phyloP scores from a whole-genome alignment of 2,888 invertebrate genomes.

The Eilema caniola region DNA sequence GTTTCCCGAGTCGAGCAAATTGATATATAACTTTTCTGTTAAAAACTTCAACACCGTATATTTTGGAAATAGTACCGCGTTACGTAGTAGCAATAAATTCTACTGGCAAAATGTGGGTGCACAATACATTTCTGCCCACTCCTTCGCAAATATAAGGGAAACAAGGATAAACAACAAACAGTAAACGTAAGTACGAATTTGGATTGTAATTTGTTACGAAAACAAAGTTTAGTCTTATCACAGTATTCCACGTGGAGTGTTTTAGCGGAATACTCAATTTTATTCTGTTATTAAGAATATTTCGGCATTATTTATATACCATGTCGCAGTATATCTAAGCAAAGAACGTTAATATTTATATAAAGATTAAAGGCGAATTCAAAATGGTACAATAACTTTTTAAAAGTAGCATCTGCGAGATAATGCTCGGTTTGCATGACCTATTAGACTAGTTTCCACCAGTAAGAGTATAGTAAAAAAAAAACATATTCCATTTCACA shows the following conservation, averaged over 20 bases:
- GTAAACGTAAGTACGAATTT: constrained; percentile 70
- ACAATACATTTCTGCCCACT: not conserved
- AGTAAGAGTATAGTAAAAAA: not conserved
- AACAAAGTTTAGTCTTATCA: constrained; percentile 84
- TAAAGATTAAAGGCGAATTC: not conserved
- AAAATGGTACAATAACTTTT: too few species aligned
- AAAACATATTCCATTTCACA: too few species aligned
- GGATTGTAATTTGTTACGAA: constrained; percentile 82
- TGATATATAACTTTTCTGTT: not conserved
- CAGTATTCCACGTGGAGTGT: constrained; percentile 84
- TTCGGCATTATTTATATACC: constrained; percentile 46
- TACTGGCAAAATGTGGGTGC: not conserved
- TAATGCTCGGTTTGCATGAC: not conserved
- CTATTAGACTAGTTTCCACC: not conserved
- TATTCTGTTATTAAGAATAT: constrained; percentile 61
- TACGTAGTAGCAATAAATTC: not conserved
- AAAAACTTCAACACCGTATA: not conserved
- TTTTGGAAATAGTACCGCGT: not conserved
- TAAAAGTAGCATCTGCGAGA: not conserved
- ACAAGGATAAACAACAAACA: not conserved
- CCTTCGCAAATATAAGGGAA: not conserved
- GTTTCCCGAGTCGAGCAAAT: not conserved
- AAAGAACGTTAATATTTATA: constrained; percentile 33
- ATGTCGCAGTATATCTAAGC: constrained; percentile 30
- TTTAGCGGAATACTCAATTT: constrained; percentile 80